Percentiles rank a stretch among this genome's conserved stretches.
These are phyloP conservation scores for Gallinago media DNA, from an alignment of 2,113 vertebrate species.

Conservation along the genomic window DNA sequence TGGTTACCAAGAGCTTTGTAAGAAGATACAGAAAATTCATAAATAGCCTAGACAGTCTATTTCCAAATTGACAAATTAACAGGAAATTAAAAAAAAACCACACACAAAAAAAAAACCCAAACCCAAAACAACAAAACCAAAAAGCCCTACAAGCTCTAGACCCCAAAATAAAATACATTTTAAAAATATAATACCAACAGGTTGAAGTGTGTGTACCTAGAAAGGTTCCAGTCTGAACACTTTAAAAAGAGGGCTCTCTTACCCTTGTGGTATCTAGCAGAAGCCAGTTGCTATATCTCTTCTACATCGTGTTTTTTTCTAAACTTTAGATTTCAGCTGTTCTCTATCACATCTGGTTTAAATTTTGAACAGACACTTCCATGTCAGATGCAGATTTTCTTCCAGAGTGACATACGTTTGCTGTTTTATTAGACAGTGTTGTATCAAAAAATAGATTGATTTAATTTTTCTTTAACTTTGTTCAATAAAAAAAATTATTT, in stretches of 20 bases:
- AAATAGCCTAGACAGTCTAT: conserved; percentile 42
- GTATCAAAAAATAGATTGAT: conserved; percentile 23
- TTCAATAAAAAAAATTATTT: background rate
- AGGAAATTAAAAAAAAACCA: background rate
- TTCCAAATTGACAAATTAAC: conserved; percentile 43
- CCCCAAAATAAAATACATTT: background rate
- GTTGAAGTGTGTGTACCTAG: background rate
- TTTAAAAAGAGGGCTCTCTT: conserved; percentile 43
- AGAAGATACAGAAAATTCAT: conserved; percentile 58
- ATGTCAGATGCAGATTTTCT: conserved; percentile 35
- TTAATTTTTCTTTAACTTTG: background rate
- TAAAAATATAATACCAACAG: background rate
- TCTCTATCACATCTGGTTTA: conserved; percentile 73
- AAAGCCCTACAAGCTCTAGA: background rate
- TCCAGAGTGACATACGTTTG: conserved; percentile 4
- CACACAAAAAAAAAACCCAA: no score
- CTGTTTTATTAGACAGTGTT: conserved; percentile 4
- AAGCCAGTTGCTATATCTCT: conserved; percentile 61
- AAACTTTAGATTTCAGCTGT: conserved; percentile 73
- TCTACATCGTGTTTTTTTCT: conserved; percentile 52
- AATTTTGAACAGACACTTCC: conserved; percentile 26
- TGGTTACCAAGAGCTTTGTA: conserved; percentile 57
- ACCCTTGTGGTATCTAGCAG: conserved; percentile 18
- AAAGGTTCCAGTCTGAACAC: conserved; percentile 31
- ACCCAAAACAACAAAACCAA: background rate